These are phyloP conservation scores for Schizopygopsis malacanthus DNA, from an alignment of 2,797 vertebrate species.

Conservation along the genomic window DNA sequence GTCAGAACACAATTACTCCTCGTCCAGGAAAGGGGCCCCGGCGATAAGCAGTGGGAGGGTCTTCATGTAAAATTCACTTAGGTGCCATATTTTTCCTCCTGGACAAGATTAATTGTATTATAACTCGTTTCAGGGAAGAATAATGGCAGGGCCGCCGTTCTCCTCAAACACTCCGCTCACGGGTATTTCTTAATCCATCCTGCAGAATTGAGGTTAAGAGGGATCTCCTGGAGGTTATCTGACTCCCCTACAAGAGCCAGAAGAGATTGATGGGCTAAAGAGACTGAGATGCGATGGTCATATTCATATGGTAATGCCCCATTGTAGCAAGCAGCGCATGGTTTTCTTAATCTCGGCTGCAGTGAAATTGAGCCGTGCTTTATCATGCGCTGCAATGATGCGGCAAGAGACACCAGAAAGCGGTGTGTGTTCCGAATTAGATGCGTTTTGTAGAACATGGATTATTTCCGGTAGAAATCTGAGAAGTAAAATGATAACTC, in stretches of 20 bases:
- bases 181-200: conserved; percentile 85
- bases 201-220: conserved; percentile 89
- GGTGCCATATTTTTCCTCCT: conserved; percentile 80
- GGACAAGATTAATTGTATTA: conserved; percentile 84
- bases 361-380: conserved; percentile 62
- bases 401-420: conserved; percentile 69
- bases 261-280: conserved; percentile 86
- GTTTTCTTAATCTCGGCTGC: conserved; percentile 81
- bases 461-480: conserved; percentile 44
- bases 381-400: conserved; percentile 65
- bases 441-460: conserved; percentile 42
- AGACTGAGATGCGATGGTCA: conserved; percentile 76
- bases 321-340: conserved; percentile 77
- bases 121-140: conserved; percentile 80
- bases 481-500: conserved; percentile 68
- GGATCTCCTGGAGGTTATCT: conserved; percentile 87
- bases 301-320: conserved; percentile 87
- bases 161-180: conserved; percentile 65
- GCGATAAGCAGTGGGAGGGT: conserved; percentile 77
- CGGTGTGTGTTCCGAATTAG: conserved; percentile 50
- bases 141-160: conserved; percentile 69
- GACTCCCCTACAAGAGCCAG: conserved; percentile 72
- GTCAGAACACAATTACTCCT: conserved; percentile 66
- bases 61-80: conserved; percentile 87
- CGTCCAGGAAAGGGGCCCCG: conserved; percentile 68